Base-by-base conservation (phyloP, 2,797 vertebrate genomes). In the Sciurus carolinensis region DNA sequence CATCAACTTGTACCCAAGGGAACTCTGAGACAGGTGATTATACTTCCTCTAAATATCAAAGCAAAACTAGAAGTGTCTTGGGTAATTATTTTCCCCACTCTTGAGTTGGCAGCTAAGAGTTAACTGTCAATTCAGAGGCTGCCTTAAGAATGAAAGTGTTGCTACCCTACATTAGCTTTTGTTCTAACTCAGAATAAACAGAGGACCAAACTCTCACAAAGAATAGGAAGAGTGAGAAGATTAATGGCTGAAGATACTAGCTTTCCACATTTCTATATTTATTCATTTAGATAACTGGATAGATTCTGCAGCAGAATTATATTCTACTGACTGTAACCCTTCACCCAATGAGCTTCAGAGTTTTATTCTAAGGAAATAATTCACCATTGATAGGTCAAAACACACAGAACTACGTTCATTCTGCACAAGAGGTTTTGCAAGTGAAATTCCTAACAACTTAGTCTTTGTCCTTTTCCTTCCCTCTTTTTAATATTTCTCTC, bases 231-330 rank as follows among this genome's bases (percentile, higher is more conserved):
- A 66, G 12, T 22, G 28, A 91, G 47, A 64, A 97, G 91, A 95
- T 96, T 85, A 87, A 93, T 54, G n/a, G 67, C 22, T 85, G 47
- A 75, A 79, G 72, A 93, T 17, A 30, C 62, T 77, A 28, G 36
- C 44, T 59, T 77, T 91, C 82, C 44, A 57, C 82, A 83, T 83
- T 81, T 75, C 59, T 57, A 13, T 95, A 72, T 95, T 91, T 96
- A 87, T 93, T 96, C 80, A 64, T 77, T 87, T 90, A 90, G 80
- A 83, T 83, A 91, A 52, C n/a, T 91, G 42, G 44, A 57, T 66
- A 15, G 12, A 86, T 89, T 84, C 54, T 54, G 3, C 22, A 47
- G 39, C 12, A 97, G 84, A 97, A 79, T 96, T 94, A 91, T n/a
- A 44, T 52, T 50, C 76, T 73, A 33, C 18, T 73, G 30, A 59